phyloP scores from a whole-genome alignment of 2,888 invertebrate species.

The Zele albiditarsus region DNA sequence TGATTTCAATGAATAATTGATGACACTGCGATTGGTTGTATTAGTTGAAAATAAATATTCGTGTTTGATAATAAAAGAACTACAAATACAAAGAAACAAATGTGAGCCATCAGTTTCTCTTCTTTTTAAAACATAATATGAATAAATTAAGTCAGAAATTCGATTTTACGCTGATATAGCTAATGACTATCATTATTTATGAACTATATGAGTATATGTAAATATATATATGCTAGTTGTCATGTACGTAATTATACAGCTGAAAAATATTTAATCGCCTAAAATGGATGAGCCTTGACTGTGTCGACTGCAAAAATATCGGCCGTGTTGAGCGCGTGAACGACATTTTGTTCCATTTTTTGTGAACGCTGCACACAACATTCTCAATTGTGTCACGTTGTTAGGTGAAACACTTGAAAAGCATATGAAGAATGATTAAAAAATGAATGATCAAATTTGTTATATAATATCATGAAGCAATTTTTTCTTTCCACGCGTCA shows the following conservation, averaged over 20 bases:
- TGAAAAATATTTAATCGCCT: conserved; percentile 47
- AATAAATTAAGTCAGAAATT: neutral
- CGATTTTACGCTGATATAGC: neutral
- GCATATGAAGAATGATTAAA: conserved; percentile 8
- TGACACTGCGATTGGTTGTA: neutral
- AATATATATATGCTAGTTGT: neutral
- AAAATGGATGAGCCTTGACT: conserved; percentile 53
- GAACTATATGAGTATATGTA: neutral
- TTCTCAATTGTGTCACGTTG: conserved; percentile 33
- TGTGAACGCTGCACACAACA: conserved; percentile 59
- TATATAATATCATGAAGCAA: neutral
- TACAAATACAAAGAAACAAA: neutral
- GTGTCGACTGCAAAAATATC: conserved; percentile 58
- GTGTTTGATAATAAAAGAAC: neutral
- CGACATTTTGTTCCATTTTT: conserved; percentile 62
- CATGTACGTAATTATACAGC: neutral
- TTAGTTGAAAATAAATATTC: neutral
- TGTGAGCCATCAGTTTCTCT: neutral
- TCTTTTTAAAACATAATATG: neutral
- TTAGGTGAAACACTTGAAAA: conserved; percentile 56
- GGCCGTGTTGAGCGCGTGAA: conserved; percentile 48
- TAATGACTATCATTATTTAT: neutral
- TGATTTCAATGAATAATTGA: neutral
- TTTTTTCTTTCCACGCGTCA: neutral
- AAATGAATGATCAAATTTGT: neutral